Percentiles rank a stretch among this genome's conserved stretches.
These are phyloP conservation scores for Lapara coniferarum DNA, from an alignment of 2,888 invertebrate species.

Conservation along the genomic window DNA sequence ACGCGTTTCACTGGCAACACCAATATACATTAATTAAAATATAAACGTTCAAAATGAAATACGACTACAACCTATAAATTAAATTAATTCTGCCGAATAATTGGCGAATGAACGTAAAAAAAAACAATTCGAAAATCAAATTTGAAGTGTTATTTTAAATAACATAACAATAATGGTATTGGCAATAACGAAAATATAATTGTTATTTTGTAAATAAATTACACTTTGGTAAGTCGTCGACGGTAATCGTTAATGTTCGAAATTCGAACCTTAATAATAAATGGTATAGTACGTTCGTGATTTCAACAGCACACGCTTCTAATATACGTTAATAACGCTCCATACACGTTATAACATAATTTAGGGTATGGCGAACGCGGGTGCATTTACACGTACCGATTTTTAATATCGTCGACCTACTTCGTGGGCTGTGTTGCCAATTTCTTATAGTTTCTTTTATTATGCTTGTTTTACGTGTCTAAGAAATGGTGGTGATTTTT, in stretches of 20 bases:
- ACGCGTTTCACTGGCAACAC: neutral
- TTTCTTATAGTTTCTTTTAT: neutral
- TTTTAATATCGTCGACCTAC: conserved; percentile 20
- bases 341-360: conserved; percentile 33
- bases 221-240: neutral
- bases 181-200: neutral
- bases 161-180: too few relatives aligned
- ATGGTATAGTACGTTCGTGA: conserved; percentile 6
- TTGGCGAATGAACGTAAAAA: neutral
- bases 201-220: neutral
- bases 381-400: conserved; percentile 18
- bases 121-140: neutral
- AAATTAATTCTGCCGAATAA: neutral
- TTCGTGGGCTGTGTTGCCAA: neutral
- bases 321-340: conserved; percentile 32
- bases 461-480: neutral
- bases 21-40: neutral
- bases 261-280: neutral
- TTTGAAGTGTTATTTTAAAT: neutral
- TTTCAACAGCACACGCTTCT: conserved; percentile 16
- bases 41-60: neutral
- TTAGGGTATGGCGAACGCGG: conserved; percentile 23
- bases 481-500: neutral
- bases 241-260: neutral
- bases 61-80: conserved; percentile 4